A percentile compares a stretch with the other conserved stretches of the same genome.
These are phyloP conservation scores for Poeciliopsis presidionis DNA, from an alignment of 2,797 vertebrate species.

Conservation along the genomic window DNA sequence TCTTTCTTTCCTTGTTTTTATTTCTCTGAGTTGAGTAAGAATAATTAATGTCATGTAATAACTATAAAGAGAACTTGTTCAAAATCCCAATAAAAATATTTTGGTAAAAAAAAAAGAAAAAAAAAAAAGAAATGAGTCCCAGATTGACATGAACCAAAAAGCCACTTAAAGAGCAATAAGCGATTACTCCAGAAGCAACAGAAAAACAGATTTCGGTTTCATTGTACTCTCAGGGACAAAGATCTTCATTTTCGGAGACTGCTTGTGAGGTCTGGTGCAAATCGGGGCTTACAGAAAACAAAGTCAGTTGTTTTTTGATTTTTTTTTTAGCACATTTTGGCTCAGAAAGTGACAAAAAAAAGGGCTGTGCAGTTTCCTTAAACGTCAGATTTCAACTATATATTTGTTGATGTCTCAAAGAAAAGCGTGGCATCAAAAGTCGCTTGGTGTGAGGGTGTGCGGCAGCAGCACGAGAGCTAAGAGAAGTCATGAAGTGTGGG, in stretches of 20 bases:
- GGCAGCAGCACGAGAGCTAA: constrained; percentile 16
- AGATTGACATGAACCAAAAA: too few relatives aligned
- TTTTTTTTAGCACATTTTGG: not conserved
- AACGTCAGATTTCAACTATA: not conserved
- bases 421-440: not conserved
- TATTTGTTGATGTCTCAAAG: not conserved
- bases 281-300: not conserved
- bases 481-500: constrained; percentile 26
- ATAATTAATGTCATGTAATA: too few relatives aligned
- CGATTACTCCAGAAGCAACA: not conserved
- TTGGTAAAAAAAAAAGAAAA: too few relatives aligned
- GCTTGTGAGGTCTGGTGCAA: not conserved
- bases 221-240: not conserved
- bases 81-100: too few relatives aligned
- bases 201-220: not conserved
- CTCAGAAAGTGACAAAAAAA: too few relatives aligned
- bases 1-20: too few relatives aligned
- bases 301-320: not conserved
- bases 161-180: not conserved
- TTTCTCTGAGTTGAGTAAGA: too few relatives aligned
- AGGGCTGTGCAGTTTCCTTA: too few relatives aligned
- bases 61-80: too few relatives aligned
- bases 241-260: not conserved
- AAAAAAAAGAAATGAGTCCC: not conserved
- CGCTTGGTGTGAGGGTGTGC: constrained; percentile 1